A percentile compares a stretch with the other conserved stretches of the same genome.
Evolutionary conservation across 2,113 vertebrate species (phyloP).

Genomic region (Mesitornis unicolor): DNA sequence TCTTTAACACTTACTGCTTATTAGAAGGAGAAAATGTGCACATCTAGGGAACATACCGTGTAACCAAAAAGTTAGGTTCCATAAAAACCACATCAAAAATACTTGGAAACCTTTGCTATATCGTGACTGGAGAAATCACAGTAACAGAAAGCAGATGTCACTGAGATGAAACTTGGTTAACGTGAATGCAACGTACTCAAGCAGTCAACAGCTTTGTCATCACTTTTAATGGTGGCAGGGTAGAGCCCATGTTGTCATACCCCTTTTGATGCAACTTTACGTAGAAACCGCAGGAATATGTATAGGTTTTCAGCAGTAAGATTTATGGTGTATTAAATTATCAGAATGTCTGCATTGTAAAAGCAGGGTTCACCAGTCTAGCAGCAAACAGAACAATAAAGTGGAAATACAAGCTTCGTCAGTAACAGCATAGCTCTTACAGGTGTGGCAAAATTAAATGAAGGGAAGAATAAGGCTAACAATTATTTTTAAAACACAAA

Average conservation of each 20-base stretch:
- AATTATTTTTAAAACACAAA: not conserved
- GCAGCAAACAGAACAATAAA: not conserved
- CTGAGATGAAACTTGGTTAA: not conserved
- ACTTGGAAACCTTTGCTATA: not conserved
- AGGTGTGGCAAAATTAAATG: not conserved
- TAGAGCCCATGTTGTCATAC: not conserved
- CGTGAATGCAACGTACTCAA: not conserved
- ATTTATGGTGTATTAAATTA: not conserved
- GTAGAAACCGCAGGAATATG: not conserved
- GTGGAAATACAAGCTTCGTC: conserved; percentile 2
- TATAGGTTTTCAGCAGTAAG: not conserved
- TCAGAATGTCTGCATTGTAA: not conserved
- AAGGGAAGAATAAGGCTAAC: not conserved
- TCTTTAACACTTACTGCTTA: not conserved
- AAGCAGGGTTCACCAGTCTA: not conserved
- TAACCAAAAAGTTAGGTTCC: not conserved
- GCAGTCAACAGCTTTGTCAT: not conserved
- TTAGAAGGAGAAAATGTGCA: not conserved
- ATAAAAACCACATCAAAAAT: not conserved
- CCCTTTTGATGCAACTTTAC: not conserved
- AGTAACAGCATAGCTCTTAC: not conserved
- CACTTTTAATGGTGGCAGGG: not conserved
- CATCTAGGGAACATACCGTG: not conserved
- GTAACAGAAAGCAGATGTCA: not conserved
- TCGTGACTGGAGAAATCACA: not conserved